phyloP scores from a whole-genome alignment of 2,888 invertebrate species.

The Boloria euphrosyne region DNA sequence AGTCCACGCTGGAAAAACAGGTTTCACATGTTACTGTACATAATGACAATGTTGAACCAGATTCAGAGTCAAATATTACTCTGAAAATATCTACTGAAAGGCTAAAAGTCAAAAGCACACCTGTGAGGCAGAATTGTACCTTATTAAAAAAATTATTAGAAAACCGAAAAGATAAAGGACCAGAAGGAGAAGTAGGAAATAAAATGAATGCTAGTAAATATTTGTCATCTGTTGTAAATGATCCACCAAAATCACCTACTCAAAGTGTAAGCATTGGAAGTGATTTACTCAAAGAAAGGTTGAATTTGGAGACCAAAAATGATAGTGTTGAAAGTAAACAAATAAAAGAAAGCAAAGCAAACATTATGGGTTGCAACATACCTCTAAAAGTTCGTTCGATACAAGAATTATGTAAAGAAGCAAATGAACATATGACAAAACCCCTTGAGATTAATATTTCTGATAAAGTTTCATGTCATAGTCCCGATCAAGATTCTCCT shows the following conservation, averaged over 20 bases:
- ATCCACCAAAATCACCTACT: slow-evolving; percentile 27
- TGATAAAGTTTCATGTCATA: slow-evolving; percentile 65
- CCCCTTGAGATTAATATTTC: slow-evolving; percentile 76
- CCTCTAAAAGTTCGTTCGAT: slow-evolving; percentile 48
- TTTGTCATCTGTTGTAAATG: slow-evolving; percentile 38
- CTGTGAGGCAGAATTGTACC: slow-evolving; percentile 63
- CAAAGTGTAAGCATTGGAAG: slow-evolving; percentile 31
- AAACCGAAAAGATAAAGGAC: slow-evolving; percentile 60
- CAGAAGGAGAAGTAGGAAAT: slow-evolving; percentile 51
- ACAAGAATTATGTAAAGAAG: slow-evolving; percentile 56
- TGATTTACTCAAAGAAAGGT: slow-evolving; percentile 34
- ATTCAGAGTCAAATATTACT: slow-evolving; percentile 26
- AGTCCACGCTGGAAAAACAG: slow-evolving; percentile 21
- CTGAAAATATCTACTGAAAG: slow-evolving; percentile 27
- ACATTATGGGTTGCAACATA: slow-evolving; percentile 36
- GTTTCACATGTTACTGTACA: slow-evolving; percentile 15
- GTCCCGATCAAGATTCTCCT: slow-evolving; percentile 78
- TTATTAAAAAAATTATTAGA: slow-evolving; percentile 72
- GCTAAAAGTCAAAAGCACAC: slow-evolving; percentile 34
- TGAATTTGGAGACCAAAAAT: slow-evolving; percentile 27
- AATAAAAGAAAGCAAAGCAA: slow-evolving; percentile 35
- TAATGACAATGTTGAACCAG: slow-evolving; percentile 26
- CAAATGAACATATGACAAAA: slow-evolving; percentile 63
- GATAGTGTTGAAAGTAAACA: slow-evolving; percentile 44
- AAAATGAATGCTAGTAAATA: slow-evolving; percentile 49